These are phyloP conservation scores for Polymixis lichenea DNA, from an alignment of 2,888 invertebrate species.

Conservation along the genomic window DNA sequence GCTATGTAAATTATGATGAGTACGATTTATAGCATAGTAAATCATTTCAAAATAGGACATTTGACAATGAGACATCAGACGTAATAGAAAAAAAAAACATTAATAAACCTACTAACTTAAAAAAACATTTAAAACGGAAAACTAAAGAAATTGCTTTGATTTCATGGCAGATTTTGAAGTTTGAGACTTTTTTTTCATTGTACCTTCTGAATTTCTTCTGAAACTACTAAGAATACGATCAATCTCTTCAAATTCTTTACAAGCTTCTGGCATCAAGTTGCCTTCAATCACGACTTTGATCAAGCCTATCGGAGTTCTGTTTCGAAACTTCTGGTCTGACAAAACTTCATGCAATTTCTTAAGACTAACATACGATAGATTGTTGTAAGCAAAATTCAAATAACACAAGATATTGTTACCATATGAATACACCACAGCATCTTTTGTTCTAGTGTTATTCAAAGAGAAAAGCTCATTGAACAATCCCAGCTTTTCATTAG, in stretches of 20 bases:
- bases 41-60: too few species aligned
- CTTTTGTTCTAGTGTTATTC: constrained; percentile 62
- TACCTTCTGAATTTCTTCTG: too few species aligned
- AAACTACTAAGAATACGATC: constrained; percentile 58
- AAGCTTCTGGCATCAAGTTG: constrained; percentile 73
- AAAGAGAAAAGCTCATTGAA: constrained; percentile 73
- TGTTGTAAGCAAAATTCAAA: constrained; percentile 80
- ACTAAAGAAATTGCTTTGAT: too few species aligned
- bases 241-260: constrained; percentile 73
- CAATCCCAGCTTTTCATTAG: constrained; percentile 65
- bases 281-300: constrained; percentile 78
- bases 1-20: too few species aligned
- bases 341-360: constrained; percentile 73
- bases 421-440: constrained; percentile 67
- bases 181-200: too few species aligned
- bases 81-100: too few species aligned
- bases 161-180: too few species aligned
- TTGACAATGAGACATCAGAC: too few species aligned
- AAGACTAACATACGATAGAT: constrained; percentile 71
- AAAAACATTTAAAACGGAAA: too few species aligned
- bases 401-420: constrained; percentile 78
- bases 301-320: constrained; percentile 75
- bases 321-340: constrained; percentile 69
- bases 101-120: too few species aligned
- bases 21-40: too few species aligned